phyloP scores from a whole-genome alignment of 2,797 vertebrate genomes.

The Silurus aristotelis region DNA sequence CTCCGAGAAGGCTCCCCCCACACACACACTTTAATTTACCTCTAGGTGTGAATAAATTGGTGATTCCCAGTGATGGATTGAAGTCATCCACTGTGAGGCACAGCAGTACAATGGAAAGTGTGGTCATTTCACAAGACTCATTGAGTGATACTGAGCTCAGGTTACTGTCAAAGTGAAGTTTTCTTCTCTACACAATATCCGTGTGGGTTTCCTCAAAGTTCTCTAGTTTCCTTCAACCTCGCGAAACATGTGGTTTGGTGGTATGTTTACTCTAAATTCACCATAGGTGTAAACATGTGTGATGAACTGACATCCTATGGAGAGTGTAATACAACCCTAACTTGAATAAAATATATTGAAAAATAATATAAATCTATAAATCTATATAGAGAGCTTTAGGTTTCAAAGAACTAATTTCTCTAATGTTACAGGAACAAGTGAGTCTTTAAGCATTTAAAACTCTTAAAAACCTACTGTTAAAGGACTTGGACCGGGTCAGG shows the following conservation, averaged over 20 bases:
- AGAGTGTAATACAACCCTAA: neutral
- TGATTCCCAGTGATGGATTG: slow-evolving; percentile 8
- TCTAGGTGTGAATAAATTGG: neutral
- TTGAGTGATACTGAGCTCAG: neutral
- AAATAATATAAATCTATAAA: no score
- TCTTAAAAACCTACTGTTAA: neutral
- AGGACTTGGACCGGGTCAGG: neutral
- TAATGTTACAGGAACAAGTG: no score
- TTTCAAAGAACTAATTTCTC: no score
- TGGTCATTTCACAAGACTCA: neutral
- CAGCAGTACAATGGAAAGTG: neutral
- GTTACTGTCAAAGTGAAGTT: neutral
- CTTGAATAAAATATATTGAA: neutral
- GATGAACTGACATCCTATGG: slow-evolving; percentile 2
- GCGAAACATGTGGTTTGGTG: no score
- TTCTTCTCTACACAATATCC: neutral
- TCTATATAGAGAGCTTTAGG: no score
- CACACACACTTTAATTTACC: neutral
- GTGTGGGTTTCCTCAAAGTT: neutral
- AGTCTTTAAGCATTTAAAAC: no score
- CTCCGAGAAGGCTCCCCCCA: neutral
- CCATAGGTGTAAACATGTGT: neutral
- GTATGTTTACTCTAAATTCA: no score
- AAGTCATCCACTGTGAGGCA: neutral
- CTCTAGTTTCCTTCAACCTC: neutral